Conservation (phyloP, 2,888 invertebrate species). For the Drosophila eohydei region DNA sequence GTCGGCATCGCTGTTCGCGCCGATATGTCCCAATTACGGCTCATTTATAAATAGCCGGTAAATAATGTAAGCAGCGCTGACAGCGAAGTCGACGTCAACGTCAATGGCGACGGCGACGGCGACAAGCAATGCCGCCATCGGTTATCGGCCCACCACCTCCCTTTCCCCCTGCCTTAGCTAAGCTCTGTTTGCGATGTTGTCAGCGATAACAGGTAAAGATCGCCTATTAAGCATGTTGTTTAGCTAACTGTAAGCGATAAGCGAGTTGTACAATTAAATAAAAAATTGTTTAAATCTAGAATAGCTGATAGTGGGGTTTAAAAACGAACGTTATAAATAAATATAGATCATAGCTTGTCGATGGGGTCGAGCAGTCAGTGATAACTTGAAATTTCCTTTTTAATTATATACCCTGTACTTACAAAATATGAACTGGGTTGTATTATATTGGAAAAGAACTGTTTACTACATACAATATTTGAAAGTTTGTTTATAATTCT, state of each 20-base stretch:
- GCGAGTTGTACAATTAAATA: conserved; percentile 10
- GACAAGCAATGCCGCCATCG: conserved; percentile 18
- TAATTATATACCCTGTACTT: conserved; percentile 12
- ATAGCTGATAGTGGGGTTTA: conserved; percentile 8
- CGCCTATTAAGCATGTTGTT: conserved; percentile 17
- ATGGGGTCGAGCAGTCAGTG: conserved; percentile 1
- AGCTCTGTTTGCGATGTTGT: conserved; percentile 31
- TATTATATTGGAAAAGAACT: not conserved
- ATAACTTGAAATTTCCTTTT: not conserved
- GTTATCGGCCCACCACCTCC: conserved; percentile 29
- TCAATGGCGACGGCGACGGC: conserved; percentile 13
- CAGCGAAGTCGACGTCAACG: conserved; percentile 14
- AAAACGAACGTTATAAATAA: conserved; percentile 19
- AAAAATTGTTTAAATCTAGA: not conserved
- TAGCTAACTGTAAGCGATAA: conserved; percentile 10
- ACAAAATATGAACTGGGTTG: not conserved
- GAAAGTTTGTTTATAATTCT: not conserved
- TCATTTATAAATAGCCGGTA: conserved; percentile 68
- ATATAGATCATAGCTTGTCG: conserved; percentile 22
- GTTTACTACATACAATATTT: not conserved
- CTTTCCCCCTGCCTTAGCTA: not conserved
- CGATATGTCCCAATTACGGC: conserved; percentile 68
- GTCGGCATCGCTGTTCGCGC: conserved; percentile 33
- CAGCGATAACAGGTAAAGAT: conserved; percentile 45
- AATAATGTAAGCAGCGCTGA: conserved; percentile 41